Evolutionary conservation across 2,797 vertebrate genomes (phyloP).

Genomic region (Nannoperca obscura): DNA sequence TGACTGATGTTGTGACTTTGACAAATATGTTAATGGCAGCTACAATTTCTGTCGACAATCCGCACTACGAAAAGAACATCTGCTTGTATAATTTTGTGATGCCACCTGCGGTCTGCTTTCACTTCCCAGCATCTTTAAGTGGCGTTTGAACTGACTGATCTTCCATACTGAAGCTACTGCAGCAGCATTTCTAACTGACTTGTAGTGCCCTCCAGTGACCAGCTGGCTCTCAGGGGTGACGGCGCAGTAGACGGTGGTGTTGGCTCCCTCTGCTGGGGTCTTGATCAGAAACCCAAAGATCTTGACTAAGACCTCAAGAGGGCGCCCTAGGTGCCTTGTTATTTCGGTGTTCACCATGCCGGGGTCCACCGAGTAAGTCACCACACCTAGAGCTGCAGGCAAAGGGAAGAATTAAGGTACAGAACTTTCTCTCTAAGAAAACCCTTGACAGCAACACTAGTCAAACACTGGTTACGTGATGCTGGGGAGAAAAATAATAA

Average conservation of each 20-base stretch:
- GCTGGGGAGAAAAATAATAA: not conserved
- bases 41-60: not conserved
- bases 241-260: conserved; percentile 77
- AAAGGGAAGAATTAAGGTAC: not conserved
- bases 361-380: conserved; percentile 78
- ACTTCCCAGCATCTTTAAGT: not conserved
- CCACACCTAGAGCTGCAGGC: conserved; percentile 76
- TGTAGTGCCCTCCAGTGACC: conserved; percentile 79
- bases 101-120: not conserved
- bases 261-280: conserved; percentile 81
- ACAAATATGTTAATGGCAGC: not conserved
- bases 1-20: not conserved
- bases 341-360: conserved; percentile 78
- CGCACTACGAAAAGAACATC: not conserved
- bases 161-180: no score
- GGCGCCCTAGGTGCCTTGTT: conserved; percentile 63
- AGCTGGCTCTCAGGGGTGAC: conserved; percentile 78
- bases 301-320: conserved; percentile 59
- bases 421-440: not conserved
- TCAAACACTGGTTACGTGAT: not conserved
- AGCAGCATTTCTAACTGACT: conserved; percentile 61
- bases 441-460: not conserved
- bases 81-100: not conserved
- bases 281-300: conserved; percentile 65
- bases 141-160: not conserved